phyloP scores from a whole-genome alignment of 2,113 vertebrate species.

The Chionomys nivalis region DNA sequence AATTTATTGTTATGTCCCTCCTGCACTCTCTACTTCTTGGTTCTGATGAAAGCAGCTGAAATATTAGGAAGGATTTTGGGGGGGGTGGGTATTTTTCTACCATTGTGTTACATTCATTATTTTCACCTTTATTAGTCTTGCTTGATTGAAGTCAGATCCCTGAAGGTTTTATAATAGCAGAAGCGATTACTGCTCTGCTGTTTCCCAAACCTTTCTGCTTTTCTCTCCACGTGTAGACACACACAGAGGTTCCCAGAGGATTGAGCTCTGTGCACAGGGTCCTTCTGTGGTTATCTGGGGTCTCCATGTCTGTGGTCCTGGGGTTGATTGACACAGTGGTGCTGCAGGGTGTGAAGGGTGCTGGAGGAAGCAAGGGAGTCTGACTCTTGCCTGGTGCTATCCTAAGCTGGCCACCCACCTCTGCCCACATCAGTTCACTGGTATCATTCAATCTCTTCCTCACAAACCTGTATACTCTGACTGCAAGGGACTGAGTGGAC shows the following conservation, averaged over 20 bases:
- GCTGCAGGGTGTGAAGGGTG: not conserved
- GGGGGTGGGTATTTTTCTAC: not conserved
- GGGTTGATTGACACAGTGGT: not conserved
- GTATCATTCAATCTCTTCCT: not conserved
- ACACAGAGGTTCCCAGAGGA: accelerated
- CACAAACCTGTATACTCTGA: accelerated
- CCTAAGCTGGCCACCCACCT: accelerated
- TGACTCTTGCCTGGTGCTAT: not conserved
- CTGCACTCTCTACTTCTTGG: accelerated
- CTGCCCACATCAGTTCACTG: accelerated
- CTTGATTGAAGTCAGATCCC: no score
- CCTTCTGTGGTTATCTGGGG: accelerated
- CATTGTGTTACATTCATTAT: no score
- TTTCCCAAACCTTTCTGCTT: not conserved
- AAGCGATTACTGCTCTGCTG: accelerated
- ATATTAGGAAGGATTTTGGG: accelerated
- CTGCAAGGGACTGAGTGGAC: accelerated
- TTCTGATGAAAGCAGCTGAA: not conserved
- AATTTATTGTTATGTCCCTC: not conserved
- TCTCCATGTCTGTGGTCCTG: accelerated
- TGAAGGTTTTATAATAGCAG: accelerated
- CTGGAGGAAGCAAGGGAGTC: not conserved
- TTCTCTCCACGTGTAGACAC: not conserved
- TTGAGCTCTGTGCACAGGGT: accelerated
- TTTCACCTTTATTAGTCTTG: not conserved